Evolutionary conservation across 2,888 invertebrate genomes (phyloP).

Genomic region (Sipha maydis): DNA sequence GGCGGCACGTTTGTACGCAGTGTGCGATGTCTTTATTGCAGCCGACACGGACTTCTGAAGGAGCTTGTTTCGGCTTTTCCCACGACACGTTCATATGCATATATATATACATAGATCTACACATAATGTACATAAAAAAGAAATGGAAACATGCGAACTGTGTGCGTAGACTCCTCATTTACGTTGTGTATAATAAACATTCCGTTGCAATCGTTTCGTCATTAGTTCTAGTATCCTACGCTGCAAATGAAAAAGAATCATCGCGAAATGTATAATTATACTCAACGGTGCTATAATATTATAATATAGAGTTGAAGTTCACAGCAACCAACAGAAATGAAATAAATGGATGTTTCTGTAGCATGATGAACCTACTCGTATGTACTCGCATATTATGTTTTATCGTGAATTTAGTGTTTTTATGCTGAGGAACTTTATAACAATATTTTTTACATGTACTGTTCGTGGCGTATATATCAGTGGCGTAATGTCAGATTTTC

Average conservation of each 20-base stretch:
- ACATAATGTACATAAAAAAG: too few species aligned
- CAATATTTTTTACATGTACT: neutral
- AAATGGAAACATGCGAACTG: neutral
- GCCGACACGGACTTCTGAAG: constrained; percentile 39
- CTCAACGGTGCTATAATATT: too few species aligned
- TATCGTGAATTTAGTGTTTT: too few species aligned
- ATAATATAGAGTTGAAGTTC: neutral
- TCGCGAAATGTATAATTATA: neutral
- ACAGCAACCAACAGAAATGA: neutral
- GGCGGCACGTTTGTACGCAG: constrained; percentile 7
- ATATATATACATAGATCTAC: neutral
- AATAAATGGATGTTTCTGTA: neutral
- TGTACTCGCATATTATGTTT: too few species aligned
- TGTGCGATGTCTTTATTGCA: neutral
- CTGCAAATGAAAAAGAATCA: neutral
- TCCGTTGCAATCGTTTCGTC: constrained; percentile 16
- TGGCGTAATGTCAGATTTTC: too few species aligned
- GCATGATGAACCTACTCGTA: too few species aligned
- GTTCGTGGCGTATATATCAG: too few species aligned
- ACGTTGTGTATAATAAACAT: neutral
- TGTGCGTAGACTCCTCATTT: too few species aligned
- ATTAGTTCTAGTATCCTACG: neutral
- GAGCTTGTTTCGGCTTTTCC: constrained; percentile 48
- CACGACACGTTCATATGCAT: neutral
- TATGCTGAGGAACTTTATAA: neutral